Base-by-base conservation (phyloP, 2,113 vertebrate genomes). In the Corynorhinus townsendii region DNA sequence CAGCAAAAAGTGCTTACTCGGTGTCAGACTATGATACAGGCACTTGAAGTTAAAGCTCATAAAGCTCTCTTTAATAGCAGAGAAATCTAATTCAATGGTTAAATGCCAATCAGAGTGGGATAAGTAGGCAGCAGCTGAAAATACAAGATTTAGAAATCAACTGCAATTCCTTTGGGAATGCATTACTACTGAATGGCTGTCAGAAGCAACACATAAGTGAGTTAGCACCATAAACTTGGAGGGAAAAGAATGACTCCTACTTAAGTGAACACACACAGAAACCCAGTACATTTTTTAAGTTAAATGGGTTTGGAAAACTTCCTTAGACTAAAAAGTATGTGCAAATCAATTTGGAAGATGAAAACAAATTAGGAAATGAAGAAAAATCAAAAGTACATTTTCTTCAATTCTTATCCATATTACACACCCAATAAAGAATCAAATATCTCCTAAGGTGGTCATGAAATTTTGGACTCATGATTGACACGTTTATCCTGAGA, bases 81-180 rank as follows among this genome's bases (percentile, higher is more conserved):
- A 72, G 93, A 72, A 88, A 95, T 82, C 85, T 84, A 66, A 95
- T 83, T 91, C 93, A 96, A 69, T 95, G 91, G 88, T 92, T 92
- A 96, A 96, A 82, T 95, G 97, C 85, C 97, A 96, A 54, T 96
- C 97, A 96, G 73, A 22, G 38, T 73, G 45, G 40, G 38, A 95
- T 92, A 95, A 95, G 43, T 30, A 95, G 77, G 82, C 92, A 94
- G 81, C 33, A 87, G 56, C 86, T 91, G 88, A 96, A 97, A 95
- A 93, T 35, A 89, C 69, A 92, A 93, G 77, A 73, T 86, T 91
- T 75, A 91, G 64, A 96, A 93, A 90, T 76, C 75, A 73, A 86
- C 33, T 35, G 79, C 56, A 75, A 62, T 33, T 81, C 84, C 88
- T 83, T 45, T 79, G 52, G 88, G 86, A 81, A 94, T 15, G 54